These are phyloP conservation scores for Athene noctua DNA, from an alignment of 2,113 vertebrate genomes.

Conservation along the genomic window DNA sequence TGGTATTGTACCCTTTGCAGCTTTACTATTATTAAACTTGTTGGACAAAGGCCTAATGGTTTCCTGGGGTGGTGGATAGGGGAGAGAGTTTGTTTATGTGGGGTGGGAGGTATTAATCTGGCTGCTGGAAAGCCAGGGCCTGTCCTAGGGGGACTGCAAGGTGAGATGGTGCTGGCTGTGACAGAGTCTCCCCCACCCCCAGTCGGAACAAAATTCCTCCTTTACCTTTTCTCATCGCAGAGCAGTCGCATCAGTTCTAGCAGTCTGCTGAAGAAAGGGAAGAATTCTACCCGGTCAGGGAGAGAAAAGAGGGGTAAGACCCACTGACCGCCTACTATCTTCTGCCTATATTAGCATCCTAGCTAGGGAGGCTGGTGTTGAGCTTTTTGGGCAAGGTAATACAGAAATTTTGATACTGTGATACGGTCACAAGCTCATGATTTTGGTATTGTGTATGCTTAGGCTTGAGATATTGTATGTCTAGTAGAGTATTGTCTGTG, in stretches of 20 bases:
- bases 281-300: not conserved
- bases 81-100: not conserved
- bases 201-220: not conserved
- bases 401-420: not conserved
- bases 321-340: not conserved
- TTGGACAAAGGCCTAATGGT: not conserved
- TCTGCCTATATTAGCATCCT: not conserved
- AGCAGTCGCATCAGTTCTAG: not conserved
- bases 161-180: not conserved
- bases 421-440: not conserved
- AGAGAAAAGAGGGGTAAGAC: not conserved
- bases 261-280: not conserved
- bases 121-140: not conserved
- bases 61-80: not conserved
- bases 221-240: not conserved
- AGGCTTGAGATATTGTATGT: not conserved
- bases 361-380: not conserved
- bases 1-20: not conserved
- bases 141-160: not conserved
- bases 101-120: not conserved
- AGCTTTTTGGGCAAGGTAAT: not conserved
- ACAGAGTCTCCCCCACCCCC: rapidly evolving
- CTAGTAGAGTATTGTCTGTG: not conserved
- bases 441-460: not conserved
- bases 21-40: not conserved